phyloP scores from a whole-genome alignment of 1,140 invertebrate species.

The Conus ventricosus region DNA sequence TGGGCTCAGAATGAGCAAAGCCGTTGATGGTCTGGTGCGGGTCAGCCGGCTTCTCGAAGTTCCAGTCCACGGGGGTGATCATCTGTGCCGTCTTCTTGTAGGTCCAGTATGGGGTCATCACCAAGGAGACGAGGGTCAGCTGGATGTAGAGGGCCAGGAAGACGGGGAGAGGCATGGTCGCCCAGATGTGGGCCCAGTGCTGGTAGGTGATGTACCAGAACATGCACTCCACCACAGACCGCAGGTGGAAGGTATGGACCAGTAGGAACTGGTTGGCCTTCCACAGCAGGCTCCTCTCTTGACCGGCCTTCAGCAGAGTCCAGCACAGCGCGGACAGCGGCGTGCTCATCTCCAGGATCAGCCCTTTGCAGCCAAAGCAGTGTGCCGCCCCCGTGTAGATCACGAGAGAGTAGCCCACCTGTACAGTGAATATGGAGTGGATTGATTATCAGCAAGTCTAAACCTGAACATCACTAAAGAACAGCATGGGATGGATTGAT shows the following conservation, averaged over 20 bases:
- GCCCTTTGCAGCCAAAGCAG: conserved; percentile 61
- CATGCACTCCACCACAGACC: conserved; percentile 65
- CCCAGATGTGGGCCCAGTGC: conserved; percentile 61
- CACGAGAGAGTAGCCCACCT: conserved; percentile 56
- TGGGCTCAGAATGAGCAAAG: neutral
- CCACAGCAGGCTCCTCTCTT: conserved; percentile 61
- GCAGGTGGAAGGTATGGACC: conserved; percentile 69
- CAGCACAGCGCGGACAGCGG: conserved; percentile 68
- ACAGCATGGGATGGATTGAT: neutral
- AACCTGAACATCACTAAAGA: neutral
- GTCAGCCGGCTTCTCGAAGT: conserved; percentile 50
- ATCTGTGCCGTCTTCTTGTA: conserved; percentile 71
- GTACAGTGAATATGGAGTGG: neutral
- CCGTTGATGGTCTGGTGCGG: neutral
- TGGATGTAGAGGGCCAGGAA: conserved; percentile 61
- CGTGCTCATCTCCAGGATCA: conserved; percentile 71
- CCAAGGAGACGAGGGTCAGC: conserved; percentile 60
- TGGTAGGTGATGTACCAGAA: conserved; percentile 65
- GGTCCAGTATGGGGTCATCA: conserved; percentile 73
- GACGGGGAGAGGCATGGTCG: conserved; percentile 57
- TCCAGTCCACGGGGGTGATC: conserved; percentile 69
- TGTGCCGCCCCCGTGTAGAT: conserved; percentile 55
- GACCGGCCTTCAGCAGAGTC: conserved; percentile 67
- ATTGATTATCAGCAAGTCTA: too few relatives aligned
- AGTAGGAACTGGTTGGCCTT: conserved; percentile 69